Base-by-base conservation (phyloP, 35 echinoderm and acorn worm genomes). In the Chiridota heheva region DNA sequence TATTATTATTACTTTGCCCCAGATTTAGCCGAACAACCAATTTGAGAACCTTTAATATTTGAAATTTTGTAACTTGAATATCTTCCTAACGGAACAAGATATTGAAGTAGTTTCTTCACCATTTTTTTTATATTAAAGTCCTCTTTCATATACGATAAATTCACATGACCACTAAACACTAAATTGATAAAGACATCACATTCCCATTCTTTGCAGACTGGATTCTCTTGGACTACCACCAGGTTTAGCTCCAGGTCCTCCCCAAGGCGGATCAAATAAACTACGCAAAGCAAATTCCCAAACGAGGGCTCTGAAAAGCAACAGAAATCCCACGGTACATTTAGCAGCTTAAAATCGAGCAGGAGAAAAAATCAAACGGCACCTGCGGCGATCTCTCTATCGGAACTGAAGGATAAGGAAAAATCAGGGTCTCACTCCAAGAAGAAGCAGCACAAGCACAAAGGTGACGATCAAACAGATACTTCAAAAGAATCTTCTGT, bases 331-430 rank as follows among this genome's bases (percentile, higher is more conserved):
- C 91, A 95, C 49, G 84, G 64, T 49, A 63, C 80, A 32, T 91
- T 91, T 70, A 89, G 81, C 61, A 95, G 91, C 44, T 84, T 96
- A n/a, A 96, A 96, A 65, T 83, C 60, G 35, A 76, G 81, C 65
- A 82, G 92, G 29, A 44, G 84, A 40, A 91, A 91, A 82, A 91
- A 98, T 60, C 89, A 91, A 75, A 98, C 95, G 1, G 84, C 89
- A 40, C 95, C 95, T 17, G 95, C 95, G 29, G 95, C 88, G 42
- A 91, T 98, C 36, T 91, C 95, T 4, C 64, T 98, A 15, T 55
- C 76, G 39, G 95, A 98, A 80, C 67, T 98, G 20, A 98, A 91
- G 57, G 89, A 98, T 42, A 98, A 87, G 46, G 88, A 96, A 40
- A 86, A 90, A 38, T 49, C 33, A 20, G 39, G 55, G 27, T 72